Evolutionary conservation across 2,888 invertebrate genomes (phyloP).

Genomic region (Lithophane leautieri): DNA sequence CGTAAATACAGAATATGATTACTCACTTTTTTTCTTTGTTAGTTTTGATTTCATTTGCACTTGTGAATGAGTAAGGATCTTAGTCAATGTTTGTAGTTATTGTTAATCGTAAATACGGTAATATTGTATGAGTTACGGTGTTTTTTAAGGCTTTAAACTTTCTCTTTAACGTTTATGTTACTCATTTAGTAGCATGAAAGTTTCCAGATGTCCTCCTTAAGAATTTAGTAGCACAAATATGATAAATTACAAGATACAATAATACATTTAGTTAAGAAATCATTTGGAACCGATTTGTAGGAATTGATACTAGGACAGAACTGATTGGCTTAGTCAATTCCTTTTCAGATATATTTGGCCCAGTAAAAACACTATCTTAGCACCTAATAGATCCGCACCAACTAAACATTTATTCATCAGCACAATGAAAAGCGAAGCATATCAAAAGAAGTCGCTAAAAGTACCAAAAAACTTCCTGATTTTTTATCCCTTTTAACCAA

Average conservation of each 20-base stretch:
- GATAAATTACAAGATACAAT: too few relatives aligned
- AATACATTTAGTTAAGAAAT: too few relatives aligned
- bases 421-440: background rate
- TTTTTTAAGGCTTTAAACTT: background rate
- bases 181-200: background rate
- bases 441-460: background rate
- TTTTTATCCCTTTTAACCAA: conserved; percentile 8
- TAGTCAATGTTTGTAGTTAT: conserved; percentile 43
- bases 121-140: conserved; percentile 20
- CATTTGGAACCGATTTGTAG: too few relatives aligned
- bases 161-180: background rate
- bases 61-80: conserved; percentile 38
- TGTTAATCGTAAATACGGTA: conserved; percentile 26
- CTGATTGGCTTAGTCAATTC: too few relatives aligned
- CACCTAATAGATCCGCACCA: background rate
- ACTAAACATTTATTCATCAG: background rate
- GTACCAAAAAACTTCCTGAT: background rate
- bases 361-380: background rate
- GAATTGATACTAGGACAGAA: too few relatives aligned
- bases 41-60: conserved; percentile 37
- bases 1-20: conserved; percentile 24
- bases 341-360: background rate
- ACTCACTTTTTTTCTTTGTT: conserved; percentile 53
- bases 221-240: too few relatives aligned
- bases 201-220: too few relatives aligned